Evolutionary conservation across 2,113 vertebrate species (phyloP).

Genomic region (Upupa epops): DNA sequence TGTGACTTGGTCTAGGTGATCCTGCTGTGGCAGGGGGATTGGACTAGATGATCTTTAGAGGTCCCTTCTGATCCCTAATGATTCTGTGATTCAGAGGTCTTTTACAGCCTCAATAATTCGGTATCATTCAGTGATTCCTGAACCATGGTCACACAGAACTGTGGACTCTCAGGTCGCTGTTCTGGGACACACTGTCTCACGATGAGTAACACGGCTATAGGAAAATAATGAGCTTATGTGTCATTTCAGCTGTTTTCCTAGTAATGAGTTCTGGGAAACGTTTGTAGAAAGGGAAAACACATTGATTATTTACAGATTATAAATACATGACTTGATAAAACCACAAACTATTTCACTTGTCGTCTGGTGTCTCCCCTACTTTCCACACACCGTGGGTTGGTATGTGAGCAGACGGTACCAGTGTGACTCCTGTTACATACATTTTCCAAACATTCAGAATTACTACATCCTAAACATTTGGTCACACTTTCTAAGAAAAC

Average conservation of each 20-base stretch:
- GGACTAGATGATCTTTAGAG: no score
- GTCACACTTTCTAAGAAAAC: constrained; percentile 45
- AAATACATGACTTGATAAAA: not conserved
- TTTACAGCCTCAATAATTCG: no score
- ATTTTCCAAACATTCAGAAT: constrained; percentile 28
- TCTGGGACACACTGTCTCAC: not conserved
- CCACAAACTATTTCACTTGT: fast-evolving
- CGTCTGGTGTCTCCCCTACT: not conserved
- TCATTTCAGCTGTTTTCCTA: not conserved
- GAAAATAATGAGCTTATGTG: not conserved
- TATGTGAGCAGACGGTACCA: not conserved
- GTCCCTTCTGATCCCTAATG: no score
- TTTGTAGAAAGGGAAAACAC: not conserved
- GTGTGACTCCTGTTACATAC: not conserved
- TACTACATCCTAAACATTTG: not conserved
- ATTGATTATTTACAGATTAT: not conserved
- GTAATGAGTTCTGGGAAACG: not conserved
- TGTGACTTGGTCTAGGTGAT: no score
- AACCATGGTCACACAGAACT: not conserved
- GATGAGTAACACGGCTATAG: not conserved
- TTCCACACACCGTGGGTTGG: not conserved
- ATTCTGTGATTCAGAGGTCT: no score
- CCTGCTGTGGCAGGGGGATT: no score
- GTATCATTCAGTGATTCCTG: no score
- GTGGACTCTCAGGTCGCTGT: not conserved